Percentiles rank a stretch among this genome's conserved stretches.
Conservation (phyloP, 2,797 vertebrate species). For the Tokudaia muenninki region DNA sequence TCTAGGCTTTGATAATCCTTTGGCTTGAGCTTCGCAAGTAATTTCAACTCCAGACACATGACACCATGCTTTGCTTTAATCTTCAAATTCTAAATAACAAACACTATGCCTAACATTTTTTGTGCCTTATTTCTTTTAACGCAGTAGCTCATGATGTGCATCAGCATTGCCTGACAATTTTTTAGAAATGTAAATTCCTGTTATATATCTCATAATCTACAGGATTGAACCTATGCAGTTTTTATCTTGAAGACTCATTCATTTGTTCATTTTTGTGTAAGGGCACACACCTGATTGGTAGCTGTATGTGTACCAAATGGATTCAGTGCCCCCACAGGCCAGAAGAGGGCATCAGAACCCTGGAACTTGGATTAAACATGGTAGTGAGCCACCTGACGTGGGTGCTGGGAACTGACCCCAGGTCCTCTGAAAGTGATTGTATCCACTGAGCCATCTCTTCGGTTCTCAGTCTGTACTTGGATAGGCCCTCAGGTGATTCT, state of each 20-base stretch:
- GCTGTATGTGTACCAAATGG: neutral
- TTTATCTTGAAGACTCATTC: neutral
- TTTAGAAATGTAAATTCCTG: neutral
- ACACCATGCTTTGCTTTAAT: neutral
- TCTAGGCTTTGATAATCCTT: neutral
- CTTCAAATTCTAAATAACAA: neutral
- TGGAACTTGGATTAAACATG: neutral
- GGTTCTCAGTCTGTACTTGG: neutral
- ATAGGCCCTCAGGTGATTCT: slow-evolving; percentile 16
- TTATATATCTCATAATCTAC: neutral
- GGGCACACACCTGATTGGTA: neutral
- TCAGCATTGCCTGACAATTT: neutral
- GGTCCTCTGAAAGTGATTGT: neutral
- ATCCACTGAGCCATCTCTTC: neutral
- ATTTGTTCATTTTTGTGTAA: neutral
- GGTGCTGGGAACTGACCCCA: neutral
- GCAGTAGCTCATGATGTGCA: neutral
- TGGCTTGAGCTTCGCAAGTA: neutral
- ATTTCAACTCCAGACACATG: neutral
- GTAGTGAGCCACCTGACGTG: neutral
- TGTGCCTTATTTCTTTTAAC: neutral
- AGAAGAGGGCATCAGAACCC: neutral
- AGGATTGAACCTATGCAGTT: neutral
- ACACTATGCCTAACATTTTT: neutral
- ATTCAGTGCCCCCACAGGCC: neutral